Base-by-base conservation (phyloP, 2,888 invertebrate species). In the Drosophila greeni region DNA sequence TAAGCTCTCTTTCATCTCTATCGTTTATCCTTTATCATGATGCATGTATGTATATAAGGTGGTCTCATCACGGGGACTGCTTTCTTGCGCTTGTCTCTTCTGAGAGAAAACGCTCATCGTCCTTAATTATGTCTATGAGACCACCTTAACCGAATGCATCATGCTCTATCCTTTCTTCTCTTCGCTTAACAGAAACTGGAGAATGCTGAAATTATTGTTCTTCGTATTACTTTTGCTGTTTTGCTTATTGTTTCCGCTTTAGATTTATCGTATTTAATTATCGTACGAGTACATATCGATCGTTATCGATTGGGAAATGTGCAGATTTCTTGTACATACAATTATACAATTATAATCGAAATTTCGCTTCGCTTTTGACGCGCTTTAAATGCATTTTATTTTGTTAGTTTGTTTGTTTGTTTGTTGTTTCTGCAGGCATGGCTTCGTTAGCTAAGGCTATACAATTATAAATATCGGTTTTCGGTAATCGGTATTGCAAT, bases 201-300 rank as follows among this genome's bases (percentile, higher is more conserved):
- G 57, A 76, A 76, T 79, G 76, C 74, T 76, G 72, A 72, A 66
- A 69, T 77, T 82, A 82, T 77, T 77, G 76, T 76, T 76, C 81
- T 77, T 82, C 48, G 57, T 75, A 65, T 81, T 78, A 75, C 79
- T 77, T 61, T 72, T 75, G 72, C 78, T 73, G 62, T 66, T 77
- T 58, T 66, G 69, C 69, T 69, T 66, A 68, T 66, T 68, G 64
- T 70, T 70, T 47, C 62, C 55, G 56, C 64, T 72, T 61, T 66
- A 42, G 52, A 26, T 42, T 36, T 60, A 64, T 49, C 33, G 33
- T 42, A 51, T 18, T 64, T 51, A 51, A 23, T 64, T 34, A 61
- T 42, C 20, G 29, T 52, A 52, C 29, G 65, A 51, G 65, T 53
- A 52, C 23, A 24, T 51, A 52, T 42, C 61, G 33, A 66, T 66